phyloP scores from a whole-genome alignment of 2,113 vertebrate species.

The Leptobrachium leishanense region DNA sequence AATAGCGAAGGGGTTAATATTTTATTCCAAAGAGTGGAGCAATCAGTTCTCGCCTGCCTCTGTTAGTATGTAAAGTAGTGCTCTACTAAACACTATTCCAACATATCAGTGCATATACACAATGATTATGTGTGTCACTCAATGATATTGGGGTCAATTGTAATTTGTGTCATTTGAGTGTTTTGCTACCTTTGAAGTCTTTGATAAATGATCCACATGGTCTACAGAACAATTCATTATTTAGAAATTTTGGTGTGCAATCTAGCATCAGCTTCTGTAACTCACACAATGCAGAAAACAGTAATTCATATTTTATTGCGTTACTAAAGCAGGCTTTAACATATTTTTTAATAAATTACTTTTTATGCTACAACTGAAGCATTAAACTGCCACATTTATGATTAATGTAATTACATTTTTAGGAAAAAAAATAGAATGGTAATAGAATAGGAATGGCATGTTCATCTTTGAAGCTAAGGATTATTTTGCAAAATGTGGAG shows the following conservation, averaged over 20 bases:
- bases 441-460: conserved; percentile 46
- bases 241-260: conserved; percentile 32
- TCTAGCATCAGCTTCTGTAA: conserved; percentile 43
- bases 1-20: too few species aligned
- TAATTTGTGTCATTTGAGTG: conserved; percentile 26
- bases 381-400: conserved; percentile 58
- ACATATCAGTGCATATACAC: conserved; percentile 17
- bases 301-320: conserved; percentile 65
- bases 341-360: conserved; percentile 65
- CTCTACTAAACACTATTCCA: conserved; percentile 7
- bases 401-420: conserved; percentile 58
- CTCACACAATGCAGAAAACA: conserved; percentile 54
- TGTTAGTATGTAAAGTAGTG: conserved; percentile 15
- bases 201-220: conserved; percentile 39
- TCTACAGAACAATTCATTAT: conserved; percentile 40
- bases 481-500: conserved; percentile 39
- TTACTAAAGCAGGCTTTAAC: conserved; percentile 56
- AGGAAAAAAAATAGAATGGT: conserved; percentile 50
- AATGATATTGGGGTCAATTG: conserved; percentile 40
- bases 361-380: conserved; percentile 59
- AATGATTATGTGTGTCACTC: conserved; percentile 38
- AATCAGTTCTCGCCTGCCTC: too few species aligned
- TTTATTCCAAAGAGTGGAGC: too few species aligned
- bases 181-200: conserved; percentile 24
- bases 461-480: conserved; percentile 41